Conservation (phyloP, 2,797 vertebrate species). For the Pitangus sulphuratus region DNA sequence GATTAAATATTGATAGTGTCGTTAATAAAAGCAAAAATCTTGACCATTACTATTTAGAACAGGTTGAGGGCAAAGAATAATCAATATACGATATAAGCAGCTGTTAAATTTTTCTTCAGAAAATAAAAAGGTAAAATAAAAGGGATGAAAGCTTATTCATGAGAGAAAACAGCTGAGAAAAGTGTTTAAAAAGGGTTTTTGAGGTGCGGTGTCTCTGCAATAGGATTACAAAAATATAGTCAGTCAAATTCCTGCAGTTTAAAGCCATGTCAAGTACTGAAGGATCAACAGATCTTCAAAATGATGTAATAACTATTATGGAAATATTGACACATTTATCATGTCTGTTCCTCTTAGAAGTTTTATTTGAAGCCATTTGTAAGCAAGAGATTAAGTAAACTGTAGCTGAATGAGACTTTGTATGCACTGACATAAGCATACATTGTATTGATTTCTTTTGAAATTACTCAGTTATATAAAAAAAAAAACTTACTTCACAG, state of each 20-base stretch:
- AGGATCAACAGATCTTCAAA: background rate
- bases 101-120: background rate
- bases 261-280: background rate
- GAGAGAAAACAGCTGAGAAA: background rate
- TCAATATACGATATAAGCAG: background rate
- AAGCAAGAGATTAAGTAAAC: background rate
- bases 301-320: background rate
- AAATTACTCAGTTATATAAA: background rate
- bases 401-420: background rate
- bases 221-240: background rate
- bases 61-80: background rate
- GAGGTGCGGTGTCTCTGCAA: background rate
- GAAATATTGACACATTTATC: background rate
- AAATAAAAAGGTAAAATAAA: background rate
- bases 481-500: conserved; percentile 16
- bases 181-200: background rate
- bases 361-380: background rate
- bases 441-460: conserved; percentile 11
- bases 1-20: background rate
- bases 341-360: background rate
- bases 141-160: background rate
- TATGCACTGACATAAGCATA: background rate
- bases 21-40: background rate
- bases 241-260: background rate
- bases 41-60: background rate